Conservation (phyloP, 2,888 invertebrate genomes). For the Shargacucullia verbasci region DNA sequence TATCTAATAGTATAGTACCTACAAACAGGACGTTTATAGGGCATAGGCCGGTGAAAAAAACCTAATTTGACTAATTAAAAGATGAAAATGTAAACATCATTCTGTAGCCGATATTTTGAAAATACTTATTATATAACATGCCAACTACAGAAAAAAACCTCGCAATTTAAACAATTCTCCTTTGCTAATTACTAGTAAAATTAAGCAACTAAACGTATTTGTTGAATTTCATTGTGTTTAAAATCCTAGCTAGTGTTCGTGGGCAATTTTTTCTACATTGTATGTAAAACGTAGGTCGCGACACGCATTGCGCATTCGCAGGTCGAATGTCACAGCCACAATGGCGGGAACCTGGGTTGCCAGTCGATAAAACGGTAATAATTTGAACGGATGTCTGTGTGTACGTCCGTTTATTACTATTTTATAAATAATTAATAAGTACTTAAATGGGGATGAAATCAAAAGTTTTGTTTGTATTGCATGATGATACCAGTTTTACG, state of each 20-base stretch:
- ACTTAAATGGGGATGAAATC: background rate
- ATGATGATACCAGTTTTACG: no score
- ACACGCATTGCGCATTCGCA: slow-evolving; percentile 81
- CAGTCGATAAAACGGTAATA: slow-evolving; percentile 31
- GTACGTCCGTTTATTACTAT: slow-evolving; percentile 4
- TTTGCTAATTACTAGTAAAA: slow-evolving; percentile 22
- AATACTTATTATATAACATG: no score
- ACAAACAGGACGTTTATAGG: no score
- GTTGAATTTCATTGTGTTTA: slow-evolving; percentile 46
- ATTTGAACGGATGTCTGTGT: slow-evolving; percentile 29
- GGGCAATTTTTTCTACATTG: slow-evolving; percentile 75
- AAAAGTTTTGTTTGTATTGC: no score
- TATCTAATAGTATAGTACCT: no score
- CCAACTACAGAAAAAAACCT: no score
- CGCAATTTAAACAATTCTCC: background rate
- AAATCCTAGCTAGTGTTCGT: slow-evolving; percentile 49
- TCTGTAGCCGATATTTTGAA: no score
- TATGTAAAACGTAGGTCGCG: slow-evolving; percentile 84
- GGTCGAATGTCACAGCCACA: slow-evolving; percentile 81
- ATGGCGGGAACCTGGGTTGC: slow-evolving; percentile 55
- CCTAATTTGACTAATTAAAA: no score
- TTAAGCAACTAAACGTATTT: slow-evolving; percentile 28
- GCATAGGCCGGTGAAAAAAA: no score
- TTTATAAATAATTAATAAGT: slow-evolving; percentile 17
- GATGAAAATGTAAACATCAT: no score